Percentiles rank a stretch among this genome's conserved stretches.
These are phyloP conservation scores for Pantherophis vulpinus DNA, from an alignment of 2,797 vertebrate genomes.

Conservation along the genomic window DNA sequence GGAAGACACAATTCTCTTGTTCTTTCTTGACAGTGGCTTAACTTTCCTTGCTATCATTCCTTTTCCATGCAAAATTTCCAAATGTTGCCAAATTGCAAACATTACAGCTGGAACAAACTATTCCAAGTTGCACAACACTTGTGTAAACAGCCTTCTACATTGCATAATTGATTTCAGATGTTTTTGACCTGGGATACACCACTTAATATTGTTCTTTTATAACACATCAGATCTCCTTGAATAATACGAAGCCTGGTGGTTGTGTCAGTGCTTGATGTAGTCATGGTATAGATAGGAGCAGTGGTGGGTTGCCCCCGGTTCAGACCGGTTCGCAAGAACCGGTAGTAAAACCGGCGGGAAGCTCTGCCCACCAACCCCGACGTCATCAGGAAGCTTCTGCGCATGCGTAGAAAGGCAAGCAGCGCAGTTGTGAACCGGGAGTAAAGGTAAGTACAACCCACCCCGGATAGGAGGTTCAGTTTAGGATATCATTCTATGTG, in stretches of 20 bases:
- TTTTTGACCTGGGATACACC: background rate
- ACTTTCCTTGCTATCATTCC: background rate
- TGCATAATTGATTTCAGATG: background rate
- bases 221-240: background rate
- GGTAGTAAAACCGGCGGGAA: too few species aligned
- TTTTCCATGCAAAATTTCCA: background rate
- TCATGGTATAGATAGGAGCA: background rate
- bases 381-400: too few species aligned
- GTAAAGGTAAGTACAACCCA: too few species aligned
- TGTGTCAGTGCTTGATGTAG: background rate
- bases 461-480: background rate
- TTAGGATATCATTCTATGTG: background rate
- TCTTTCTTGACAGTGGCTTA: background rate
- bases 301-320: too few species aligned
- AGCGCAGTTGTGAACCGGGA: too few species aligned
- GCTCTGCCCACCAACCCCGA: too few species aligned
- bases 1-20: too few species aligned
- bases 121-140: background rate
- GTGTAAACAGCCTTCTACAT: background rate
- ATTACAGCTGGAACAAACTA: background rate
- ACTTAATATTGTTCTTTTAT: background rate
- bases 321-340: too few species aligned
- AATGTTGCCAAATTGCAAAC: background rate
- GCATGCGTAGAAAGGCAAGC: too few species aligned
- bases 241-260: background rate